phyloP scores from a whole-genome alignment of 2,888 invertebrate genomes.

The Criorhina ranunculi region DNA sequence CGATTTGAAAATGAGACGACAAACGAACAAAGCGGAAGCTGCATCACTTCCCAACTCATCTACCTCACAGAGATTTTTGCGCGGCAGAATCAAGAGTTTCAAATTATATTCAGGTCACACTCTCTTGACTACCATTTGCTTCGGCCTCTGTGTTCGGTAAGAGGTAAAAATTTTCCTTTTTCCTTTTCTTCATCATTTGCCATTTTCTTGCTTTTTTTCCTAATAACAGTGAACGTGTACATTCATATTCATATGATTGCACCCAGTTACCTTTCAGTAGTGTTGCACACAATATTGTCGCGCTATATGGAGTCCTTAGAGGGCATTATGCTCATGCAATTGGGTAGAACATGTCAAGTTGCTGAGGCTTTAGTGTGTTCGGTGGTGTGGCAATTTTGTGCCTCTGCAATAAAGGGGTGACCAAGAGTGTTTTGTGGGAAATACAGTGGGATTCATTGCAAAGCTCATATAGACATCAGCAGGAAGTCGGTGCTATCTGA shows the following conservation, averaged over 20 bases:
- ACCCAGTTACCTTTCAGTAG: conserved; percentile 57
- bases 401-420: conserved; percentile 39
- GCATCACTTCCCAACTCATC: neutral
- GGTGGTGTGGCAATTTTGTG: conserved; percentile 11
- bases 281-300: conserved; percentile 66
- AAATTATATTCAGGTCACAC: conserved; percentile 75
- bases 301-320: conserved; percentile 58
- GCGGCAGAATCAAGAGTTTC: conserved; percentile 55
- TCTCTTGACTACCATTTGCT: conserved; percentile 39
- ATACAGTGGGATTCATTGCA: conserved; percentile 61
- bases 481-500: conserved; percentile 72
- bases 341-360: conserved; percentile 75
- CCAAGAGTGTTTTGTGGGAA: conserved; percentile 39
- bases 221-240: conserved; percentile 67
- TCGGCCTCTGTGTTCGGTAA: conserved; percentile 36
- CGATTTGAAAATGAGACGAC: conserved; percentile 50
- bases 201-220: conserved; percentile 37
- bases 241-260: conserved; percentile 76
- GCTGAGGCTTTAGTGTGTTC: conserved; percentile 42
- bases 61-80: neutral
- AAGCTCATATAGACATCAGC: conserved; percentile 70
- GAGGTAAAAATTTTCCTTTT: conserved; percentile 10
- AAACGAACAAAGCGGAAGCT: conserved; percentile 57
- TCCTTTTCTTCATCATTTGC: conserved; percentile 34
- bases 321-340: conserved; percentile 73